These are phyloP conservation scores for Darevskia mixta DNA, from an alignment of 2,797 vertebrate genomes.

Conservation along the genomic window DNA sequence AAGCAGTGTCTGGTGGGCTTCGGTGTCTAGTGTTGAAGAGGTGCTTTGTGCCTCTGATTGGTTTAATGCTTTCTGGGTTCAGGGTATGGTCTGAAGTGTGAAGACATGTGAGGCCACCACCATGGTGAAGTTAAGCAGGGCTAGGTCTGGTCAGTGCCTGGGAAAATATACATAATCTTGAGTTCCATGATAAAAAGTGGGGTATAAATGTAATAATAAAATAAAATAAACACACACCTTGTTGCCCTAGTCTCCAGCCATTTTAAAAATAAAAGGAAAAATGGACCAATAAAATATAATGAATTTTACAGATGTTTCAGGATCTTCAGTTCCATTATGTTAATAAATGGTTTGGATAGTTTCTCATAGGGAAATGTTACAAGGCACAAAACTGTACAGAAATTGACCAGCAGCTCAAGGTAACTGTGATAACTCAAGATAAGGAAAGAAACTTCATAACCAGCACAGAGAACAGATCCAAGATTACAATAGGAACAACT, in stretches of 20 bases:
- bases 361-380: not conserved
- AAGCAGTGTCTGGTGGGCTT: not conserved
- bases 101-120: too few species aligned
- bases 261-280: not conserved
- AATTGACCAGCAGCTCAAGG: not conserved
- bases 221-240: not conserved
- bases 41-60: not conserved
- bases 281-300: not conserved
- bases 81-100: not conserved
- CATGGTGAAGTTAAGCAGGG: too few species aligned
- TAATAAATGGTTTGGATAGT: not conserved
- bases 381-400: not conserved
- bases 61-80: not conserved
- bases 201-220: too few species aligned
- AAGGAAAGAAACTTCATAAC: not conserved
- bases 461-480: not conserved
- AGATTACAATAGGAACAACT: not conserved
- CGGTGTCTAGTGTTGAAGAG: not conserved
- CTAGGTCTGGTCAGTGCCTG: too few species aligned
- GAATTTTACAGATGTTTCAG: not conserved
- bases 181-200: too few species aligned
- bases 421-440: not conserved
- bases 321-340: not conserved
- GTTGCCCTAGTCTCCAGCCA: not conserved
- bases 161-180: too few species aligned